These are phyloP conservation scores for Indri indri DNA, from an alignment of 2,113 vertebrate species.

Conservation along the genomic window DNA sequence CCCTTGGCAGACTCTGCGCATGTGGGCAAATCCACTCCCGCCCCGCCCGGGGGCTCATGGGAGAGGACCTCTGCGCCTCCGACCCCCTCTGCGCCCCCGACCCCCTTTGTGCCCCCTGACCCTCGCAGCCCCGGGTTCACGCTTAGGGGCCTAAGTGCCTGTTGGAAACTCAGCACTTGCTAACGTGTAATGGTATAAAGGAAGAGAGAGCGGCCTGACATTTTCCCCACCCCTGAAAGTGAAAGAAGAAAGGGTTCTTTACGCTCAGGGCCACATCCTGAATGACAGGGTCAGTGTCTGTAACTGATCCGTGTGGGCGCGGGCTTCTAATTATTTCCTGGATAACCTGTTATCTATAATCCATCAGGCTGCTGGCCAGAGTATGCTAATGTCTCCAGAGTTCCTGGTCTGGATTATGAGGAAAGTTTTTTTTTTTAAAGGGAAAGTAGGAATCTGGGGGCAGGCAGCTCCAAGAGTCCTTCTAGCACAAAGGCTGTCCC, in stretches of 20 bases:
- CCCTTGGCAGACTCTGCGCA: background rate
- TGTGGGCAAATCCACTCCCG: no score
- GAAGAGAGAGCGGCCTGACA: background rate
- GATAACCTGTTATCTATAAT: constrained; percentile 74
- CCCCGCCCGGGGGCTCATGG: background rate
- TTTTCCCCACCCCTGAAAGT: constrained; percentile 38
- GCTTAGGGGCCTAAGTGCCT: background rate
- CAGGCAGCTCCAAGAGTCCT: background rate
- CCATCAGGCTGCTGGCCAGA: constrained; percentile 61
- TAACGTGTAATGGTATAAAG: background rate
- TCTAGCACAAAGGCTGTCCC: background rate
- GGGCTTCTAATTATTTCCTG: constrained; percentile 75
- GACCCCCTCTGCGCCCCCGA: background rate
- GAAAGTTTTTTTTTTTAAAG: background rate
- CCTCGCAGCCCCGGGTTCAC: no score
- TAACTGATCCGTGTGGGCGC: constrained; percentile 20
- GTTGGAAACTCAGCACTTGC: background rate
- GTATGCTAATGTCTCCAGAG: constrained; percentile 38
- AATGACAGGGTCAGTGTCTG: constrained; percentile 66
- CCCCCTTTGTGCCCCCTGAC: background rate
- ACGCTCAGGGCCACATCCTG: constrained; percentile 48
- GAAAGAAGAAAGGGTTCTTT: constrained; percentile 57
- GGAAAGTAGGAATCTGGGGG: background rate
- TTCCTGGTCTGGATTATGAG: constrained; percentile 50
- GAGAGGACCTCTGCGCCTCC: background rate